Conservation (phyloP, 2,797 vertebrate genomes). For the Holocentrus rufus region DNA sequence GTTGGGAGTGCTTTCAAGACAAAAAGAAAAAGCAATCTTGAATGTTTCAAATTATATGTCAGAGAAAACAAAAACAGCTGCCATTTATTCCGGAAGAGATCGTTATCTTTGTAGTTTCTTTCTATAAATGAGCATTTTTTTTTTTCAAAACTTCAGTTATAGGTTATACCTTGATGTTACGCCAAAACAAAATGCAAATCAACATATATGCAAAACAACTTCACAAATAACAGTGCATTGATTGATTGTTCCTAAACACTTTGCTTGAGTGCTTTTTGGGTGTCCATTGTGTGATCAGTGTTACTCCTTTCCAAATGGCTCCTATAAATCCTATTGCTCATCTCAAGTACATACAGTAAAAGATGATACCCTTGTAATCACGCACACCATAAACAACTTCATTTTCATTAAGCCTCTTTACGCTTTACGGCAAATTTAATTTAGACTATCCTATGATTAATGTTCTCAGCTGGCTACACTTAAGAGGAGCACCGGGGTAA, state of each 20-base stretch:
- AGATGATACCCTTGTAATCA: slow-evolving; percentile 70
- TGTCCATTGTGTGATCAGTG: slow-evolving; percentile 21
- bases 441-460: slow-evolving; percentile 67
- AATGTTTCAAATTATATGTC: background rate
- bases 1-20: background rate
- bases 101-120: background rate
- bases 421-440: slow-evolving; percentile 71
- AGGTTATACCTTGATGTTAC: background rate
- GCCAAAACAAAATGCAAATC: slow-evolving; percentile 3
- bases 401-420: slow-evolving; percentile 76
- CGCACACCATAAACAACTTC: slow-evolving; percentile 75
- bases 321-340: slow-evolving; percentile 49
- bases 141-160: background rate
- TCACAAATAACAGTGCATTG: slow-evolving; percentile 9
- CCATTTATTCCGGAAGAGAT: background rate
- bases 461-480: slow-evolving; percentile 57
- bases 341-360: slow-evolving; percentile 47
- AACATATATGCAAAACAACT: background rate
- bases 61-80: background rate
- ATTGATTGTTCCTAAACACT: slow-evolving; percentile 43
- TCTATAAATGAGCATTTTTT: background rate
- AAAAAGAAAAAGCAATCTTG: background rate
- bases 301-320: slow-evolving; percentile 37
- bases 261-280: slow-evolving; percentile 38
- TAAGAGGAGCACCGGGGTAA: slow-evolving; percentile 43